phyloP scores from a whole-genome alignment of 2,113 vertebrate genomes.

The Erpornis zantholeuca region DNA sequence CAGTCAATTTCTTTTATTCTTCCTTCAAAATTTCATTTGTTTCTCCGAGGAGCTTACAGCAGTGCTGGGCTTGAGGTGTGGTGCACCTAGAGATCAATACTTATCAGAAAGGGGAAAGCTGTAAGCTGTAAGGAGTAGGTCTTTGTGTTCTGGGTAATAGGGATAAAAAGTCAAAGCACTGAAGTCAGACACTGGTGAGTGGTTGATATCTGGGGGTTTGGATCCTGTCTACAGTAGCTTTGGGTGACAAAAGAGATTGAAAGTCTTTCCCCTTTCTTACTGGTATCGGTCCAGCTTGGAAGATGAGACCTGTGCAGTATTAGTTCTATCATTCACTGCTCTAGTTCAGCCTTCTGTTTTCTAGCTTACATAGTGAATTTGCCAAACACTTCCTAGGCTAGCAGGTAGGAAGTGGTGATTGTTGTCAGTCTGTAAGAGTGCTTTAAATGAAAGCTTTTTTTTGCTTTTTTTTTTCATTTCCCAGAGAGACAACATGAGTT shows the following conservation, averaged over 20 bases:
- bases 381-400: neutral
- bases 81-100: neutral
- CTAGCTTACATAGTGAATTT: neutral
- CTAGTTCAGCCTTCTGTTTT: neutral
- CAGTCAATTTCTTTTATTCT: neutral
- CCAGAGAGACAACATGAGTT: neutral
- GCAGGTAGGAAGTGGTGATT: neutral
- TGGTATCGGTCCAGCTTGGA: neutral
- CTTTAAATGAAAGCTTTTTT: neutral
- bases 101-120: neutral
- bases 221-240: neutral
- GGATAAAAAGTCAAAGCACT: neutral
- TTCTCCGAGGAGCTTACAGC: neutral
- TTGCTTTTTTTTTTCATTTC: accelerated
- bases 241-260: neutral
- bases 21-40: neutral
- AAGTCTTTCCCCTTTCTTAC: neutral
- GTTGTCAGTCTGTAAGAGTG: neutral
- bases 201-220: neutral
- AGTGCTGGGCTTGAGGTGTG: neutral
- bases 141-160: neutral
- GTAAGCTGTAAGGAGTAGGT: neutral
- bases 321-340: neutral
- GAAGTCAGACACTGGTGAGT: neutral
- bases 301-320: neutral